Percentiles rank a stretch among this genome's conserved stretches.
These are phyloP conservation scores for Hippopotamus amphibius DNA, from an alignment of 2,113 vertebrate genomes.

Conservation along the genomic window DNA sequence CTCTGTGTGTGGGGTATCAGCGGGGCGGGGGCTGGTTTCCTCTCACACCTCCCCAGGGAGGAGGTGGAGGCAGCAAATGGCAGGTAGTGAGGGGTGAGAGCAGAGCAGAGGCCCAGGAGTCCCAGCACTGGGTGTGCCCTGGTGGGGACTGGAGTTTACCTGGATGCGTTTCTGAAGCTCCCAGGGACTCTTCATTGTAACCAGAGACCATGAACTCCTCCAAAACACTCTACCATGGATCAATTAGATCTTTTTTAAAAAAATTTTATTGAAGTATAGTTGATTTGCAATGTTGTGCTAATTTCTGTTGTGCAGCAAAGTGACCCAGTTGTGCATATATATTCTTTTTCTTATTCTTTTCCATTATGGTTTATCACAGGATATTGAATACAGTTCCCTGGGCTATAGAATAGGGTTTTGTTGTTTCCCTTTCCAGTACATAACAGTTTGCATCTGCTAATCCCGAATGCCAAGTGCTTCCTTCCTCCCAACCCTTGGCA, in stretches of 20 bases:
- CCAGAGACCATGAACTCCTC: background rate
- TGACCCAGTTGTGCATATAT: background rate
- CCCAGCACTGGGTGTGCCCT: fast-evolving
- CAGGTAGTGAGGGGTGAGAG: fast-evolving
- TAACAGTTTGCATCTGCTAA: background rate
- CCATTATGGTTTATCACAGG: background rate
- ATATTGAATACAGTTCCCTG: background rate
- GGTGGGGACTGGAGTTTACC: fast-evolving
- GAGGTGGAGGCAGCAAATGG: too few species aligned
- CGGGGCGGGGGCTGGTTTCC: background rate
- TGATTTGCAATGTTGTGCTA: background rate
- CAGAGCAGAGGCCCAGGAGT: fast-evolving
- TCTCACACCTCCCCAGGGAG: background rate
- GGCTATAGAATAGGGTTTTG: background rate
- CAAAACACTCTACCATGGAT: background rate
- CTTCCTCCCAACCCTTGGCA: background rate
- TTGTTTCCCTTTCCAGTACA: background rate
- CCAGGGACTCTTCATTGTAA: background rate
- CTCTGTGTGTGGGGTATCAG: background rate
- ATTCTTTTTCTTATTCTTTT: background rate
- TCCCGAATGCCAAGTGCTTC: background rate
- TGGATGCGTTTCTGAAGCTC: fast-evolving
- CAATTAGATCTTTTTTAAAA: background rate
- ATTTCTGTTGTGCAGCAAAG: background rate
- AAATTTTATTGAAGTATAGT: background rate